These are phyloP conservation scores for Bergia sp. DNA, from an alignment of 92 coral and sea anemone species.

Conservation along the genomic window DNA sequence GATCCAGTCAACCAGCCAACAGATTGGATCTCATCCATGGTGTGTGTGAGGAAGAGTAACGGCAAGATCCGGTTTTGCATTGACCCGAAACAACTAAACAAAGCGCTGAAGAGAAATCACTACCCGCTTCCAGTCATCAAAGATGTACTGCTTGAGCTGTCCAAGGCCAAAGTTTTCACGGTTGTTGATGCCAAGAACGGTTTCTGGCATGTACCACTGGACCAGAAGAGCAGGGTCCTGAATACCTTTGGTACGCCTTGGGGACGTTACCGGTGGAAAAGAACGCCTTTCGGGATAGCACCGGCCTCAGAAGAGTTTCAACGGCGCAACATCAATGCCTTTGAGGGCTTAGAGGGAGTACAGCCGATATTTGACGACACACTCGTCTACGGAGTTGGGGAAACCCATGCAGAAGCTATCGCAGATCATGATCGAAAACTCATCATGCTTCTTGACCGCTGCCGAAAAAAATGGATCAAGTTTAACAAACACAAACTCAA, in stretches of 20 bases:
- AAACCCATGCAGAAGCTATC: neutral
- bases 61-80: constrained; percentile 39
- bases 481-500: constrained; percentile 33
- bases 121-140: constrained; percentile 48
- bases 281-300: neutral
- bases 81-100: constrained; percentile 35
- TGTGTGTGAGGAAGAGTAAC: constrained; percentile 38
- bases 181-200: constrained; percentile 62
- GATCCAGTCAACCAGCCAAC: constrained; percentile 40
- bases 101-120: constrained; percentile 47
- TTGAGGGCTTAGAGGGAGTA: neutral
- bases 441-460: constrained; percentile 4
- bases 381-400: neutral
- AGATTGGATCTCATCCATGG: constrained; percentile 51
- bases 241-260: constrained; percentile 59
- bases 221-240: constrained; percentile 46
- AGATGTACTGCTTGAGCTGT: constrained; percentile 52
- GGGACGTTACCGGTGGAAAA: constrained; percentile 45
- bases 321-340: neutral
- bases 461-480: constrained; percentile 26
- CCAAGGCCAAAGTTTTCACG: constrained; percentile 56
- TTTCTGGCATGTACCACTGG: constrained; percentile 62
- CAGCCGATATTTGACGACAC: neutral
- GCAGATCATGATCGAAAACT: constrained; percentile 10
- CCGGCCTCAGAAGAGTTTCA: neutral